Conservation (phyloP, 2,113 vertebrate genomes). For the Macrotis lagotis region DNA sequence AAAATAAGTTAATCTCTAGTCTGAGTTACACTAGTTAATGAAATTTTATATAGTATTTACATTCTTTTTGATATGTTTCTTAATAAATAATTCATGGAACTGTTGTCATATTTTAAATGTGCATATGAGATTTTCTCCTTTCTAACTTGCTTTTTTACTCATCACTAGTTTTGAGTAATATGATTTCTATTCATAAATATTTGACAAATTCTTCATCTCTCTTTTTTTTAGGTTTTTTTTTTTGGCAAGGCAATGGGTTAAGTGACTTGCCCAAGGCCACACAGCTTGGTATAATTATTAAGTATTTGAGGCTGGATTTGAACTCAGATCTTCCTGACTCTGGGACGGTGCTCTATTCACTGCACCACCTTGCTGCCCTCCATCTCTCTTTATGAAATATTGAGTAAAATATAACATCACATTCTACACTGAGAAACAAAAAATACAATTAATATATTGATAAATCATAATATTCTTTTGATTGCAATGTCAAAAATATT, state of each 20-base stretch:
- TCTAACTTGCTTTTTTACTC: slow-evolving; percentile 32
- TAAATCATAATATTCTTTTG: slow-evolving; percentile 44
- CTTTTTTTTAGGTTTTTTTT: no score
- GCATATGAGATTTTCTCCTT: slow-evolving; percentile 39
- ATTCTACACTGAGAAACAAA: slow-evolving; percentile 39
- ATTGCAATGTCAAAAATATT: slow-evolving; percentile 52
- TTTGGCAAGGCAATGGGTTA: no score
- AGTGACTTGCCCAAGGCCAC: no score
- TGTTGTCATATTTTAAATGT: slow-evolving; percentile 31
- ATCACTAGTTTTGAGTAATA: slow-evolving; percentile 55
- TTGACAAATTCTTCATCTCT: slow-evolving; percentile 42
- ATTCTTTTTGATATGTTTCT: slow-evolving; percentile 42
- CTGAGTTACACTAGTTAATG: slow-evolving; percentile 2
- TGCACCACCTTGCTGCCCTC: no score
- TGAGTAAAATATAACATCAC: slow-evolving; percentile 12
- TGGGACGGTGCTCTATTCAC: no score
- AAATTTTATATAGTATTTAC: slow-evolving; percentile 16
- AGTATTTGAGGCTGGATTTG: no score
- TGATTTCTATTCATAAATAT: slow-evolving; percentile 21
- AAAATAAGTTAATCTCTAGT: slow-evolving; percentile 1
- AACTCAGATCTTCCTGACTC: no score
- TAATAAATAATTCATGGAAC: no score
- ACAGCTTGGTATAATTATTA: no score
- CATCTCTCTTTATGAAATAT: slow-evolving; percentile 33
- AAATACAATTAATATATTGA: slow-evolving; percentile 18